phyloP scores from a whole-genome alignment of 2,113 vertebrate species.

The Hippolais icterina region DNA sequence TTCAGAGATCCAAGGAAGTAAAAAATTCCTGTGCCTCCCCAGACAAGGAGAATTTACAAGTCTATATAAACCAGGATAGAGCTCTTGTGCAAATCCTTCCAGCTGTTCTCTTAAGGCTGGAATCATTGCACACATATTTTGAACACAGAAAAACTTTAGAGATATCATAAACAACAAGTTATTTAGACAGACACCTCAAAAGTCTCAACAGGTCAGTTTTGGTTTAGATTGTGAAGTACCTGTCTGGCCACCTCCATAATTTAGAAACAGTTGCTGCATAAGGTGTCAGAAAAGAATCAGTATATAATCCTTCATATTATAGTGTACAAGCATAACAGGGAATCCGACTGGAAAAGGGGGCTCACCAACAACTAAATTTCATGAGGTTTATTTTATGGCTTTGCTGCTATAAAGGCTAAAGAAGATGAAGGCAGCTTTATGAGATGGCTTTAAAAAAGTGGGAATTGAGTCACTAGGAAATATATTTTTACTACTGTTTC shows the following conservation, averaged over 20 bases:
- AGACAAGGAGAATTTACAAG: background rate
- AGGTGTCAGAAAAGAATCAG: background rate
- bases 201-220: background rate
- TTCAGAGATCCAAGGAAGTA: background rate
- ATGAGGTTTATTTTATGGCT: slow-evolving; percentile 1
- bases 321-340: background rate
- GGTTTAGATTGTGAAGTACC: background rate
- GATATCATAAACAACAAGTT: background rate
- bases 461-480: slow-evolving; percentile 20
- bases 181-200: background rate
- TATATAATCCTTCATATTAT: background rate
- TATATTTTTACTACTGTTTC: slow-evolving; percentile 48
- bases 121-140: background rate
- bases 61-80: background rate
- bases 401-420: background rate
- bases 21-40: background rate
- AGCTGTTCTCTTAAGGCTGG: background rate
- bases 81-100: background rate
- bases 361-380: background rate
- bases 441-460: background rate
- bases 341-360: background rate
- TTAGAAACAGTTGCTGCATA: background rate
- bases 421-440: slow-evolving; percentile 42
- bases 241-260: background rate
- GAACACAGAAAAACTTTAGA: background rate